phyloP scores from a whole-genome alignment of 2,888 invertebrate genomes.

The Parthenolecanium corni region DNA sequence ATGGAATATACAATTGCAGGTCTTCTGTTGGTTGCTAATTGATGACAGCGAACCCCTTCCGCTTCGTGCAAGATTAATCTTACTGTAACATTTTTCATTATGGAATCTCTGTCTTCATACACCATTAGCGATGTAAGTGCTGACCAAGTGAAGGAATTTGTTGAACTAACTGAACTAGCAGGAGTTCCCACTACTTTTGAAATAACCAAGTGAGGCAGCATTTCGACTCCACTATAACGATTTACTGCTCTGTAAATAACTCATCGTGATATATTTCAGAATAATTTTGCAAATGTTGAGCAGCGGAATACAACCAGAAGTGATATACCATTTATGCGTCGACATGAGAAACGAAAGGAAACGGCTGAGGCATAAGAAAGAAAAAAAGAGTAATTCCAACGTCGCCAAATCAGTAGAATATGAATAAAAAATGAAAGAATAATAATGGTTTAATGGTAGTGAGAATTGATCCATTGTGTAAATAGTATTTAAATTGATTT shows the following conservation, averaged over 20 bases:
- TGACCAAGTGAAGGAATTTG: constrained; percentile 6
- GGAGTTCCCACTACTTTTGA: constrained; percentile 15
- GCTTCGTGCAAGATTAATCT: too few relatives aligned
- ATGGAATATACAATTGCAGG: too few relatives aligned
- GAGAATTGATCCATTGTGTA: too few relatives aligned
- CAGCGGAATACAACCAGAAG: constrained; percentile 20
- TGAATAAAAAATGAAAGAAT: not conserved
- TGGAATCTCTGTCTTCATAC: constrained; percentile 23
- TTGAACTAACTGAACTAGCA: constrained; percentile 6
- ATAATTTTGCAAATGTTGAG: constrained; percentile 20
- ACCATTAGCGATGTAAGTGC: constrained; percentile 4
- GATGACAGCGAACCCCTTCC: too few relatives aligned
- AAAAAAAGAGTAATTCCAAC: not conserved
- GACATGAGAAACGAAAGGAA: constrained; percentile 16
- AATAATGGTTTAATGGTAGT: too few relatives aligned
- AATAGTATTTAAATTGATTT: too few relatives aligned
- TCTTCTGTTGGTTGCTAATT: too few relatives aligned
- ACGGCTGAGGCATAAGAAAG: not conserved
- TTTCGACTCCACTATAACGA: not conserved
- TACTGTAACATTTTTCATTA: too few relatives aligned
- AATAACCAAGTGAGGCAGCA: constrained; percentile 7
- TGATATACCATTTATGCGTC: constrained; percentile 11
- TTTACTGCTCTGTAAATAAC: not conserved
- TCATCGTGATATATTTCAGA: not conserved
- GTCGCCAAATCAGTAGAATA: not conserved